A percentile compares a stretch with the other conserved stretches of the same genome.
Evolutionary conservation across 53 echinoderm and acorn worm genomes (phyloP).

Genomic region (Mesocentrotus franciscanus): DNA sequence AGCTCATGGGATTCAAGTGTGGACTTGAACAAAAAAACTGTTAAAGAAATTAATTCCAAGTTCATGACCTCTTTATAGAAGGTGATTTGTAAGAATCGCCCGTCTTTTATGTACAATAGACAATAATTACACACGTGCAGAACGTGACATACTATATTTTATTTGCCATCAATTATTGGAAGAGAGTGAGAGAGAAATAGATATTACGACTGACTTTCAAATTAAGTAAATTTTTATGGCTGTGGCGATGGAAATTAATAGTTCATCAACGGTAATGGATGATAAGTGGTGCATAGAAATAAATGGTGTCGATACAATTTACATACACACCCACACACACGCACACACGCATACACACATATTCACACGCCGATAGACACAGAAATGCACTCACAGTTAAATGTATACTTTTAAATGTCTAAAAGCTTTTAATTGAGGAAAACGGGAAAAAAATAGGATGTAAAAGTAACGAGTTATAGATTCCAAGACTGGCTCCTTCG

Average conservation of each 20-base stretch:
- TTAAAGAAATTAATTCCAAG: background rate
- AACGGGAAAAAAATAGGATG: background rate
- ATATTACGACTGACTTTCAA: background rate
- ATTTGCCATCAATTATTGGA: background rate
- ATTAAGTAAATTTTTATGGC: background rate
- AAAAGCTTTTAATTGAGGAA: background rate
- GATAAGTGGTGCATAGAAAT: background rate
- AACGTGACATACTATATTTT: background rate
- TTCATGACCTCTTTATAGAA: background rate
- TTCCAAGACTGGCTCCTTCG: background rate
- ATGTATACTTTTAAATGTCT: background rate
- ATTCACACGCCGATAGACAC: too few relatives aligned
- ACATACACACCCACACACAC: background rate
- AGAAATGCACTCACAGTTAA: too few relatives aligned
- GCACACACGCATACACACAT: too few relatives aligned
- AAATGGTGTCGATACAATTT: background rate
- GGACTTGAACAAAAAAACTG: background rate
- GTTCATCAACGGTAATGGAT: background rate
- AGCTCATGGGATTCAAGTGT: background rate
- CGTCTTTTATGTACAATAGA: background rate
- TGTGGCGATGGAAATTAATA: background rate
- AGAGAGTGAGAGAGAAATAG: background rate
- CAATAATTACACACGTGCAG: background rate
- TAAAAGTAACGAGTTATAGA: background rate
- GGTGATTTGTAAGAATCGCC: background rate